These are phyloP conservation scores for Tethea ocularis DNA, from an alignment of 2,888 invertebrate species.

Conservation along the genomic window DNA sequence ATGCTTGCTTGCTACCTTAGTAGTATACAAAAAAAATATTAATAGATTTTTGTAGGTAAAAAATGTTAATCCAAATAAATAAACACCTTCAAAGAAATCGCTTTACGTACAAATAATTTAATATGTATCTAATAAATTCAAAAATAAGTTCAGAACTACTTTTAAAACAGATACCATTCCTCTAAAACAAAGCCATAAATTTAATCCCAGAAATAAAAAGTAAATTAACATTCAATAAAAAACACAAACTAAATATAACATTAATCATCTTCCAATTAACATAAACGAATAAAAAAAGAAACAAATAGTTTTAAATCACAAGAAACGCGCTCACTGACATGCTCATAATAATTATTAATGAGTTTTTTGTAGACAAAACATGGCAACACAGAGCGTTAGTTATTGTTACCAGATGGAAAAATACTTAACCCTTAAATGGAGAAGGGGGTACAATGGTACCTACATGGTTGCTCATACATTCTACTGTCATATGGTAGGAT, in stretches of 20 bases:
- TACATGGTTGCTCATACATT: constrained; percentile 49
- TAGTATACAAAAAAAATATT: no score
- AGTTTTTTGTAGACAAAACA: constrained; percentile 45
- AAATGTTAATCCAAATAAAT: neutral
- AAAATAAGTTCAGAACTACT: neutral
- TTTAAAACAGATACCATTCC: neutral
- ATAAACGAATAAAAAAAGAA: constrained; percentile 24
- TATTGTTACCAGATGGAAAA: constrained; percentile 41
- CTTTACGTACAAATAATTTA: neutral
- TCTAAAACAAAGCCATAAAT: constrained; percentile 10
- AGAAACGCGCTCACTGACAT: constrained; percentile 41
- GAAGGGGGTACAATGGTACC: constrained; percentile 11
- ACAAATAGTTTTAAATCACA: constrained; percentile 34
- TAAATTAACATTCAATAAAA: constrained; percentile 27
- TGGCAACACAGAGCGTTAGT: constrained; percentile 44
- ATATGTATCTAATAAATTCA: neutral
- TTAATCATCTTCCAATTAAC: constrained; percentile 39
- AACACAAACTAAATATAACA: constrained; percentile 15
- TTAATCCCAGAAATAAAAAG: constrained; percentile 15
- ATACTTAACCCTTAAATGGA: constrained; percentile 29
- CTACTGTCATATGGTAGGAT: constrained; percentile 49
- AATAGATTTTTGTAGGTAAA: no score
- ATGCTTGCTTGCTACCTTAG: no score
- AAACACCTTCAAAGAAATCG: neutral
- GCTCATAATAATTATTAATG: constrained; percentile 43